Conservation (phyloP, 2,797 vertebrate species). For the Loris lydekkerianus region DNA sequence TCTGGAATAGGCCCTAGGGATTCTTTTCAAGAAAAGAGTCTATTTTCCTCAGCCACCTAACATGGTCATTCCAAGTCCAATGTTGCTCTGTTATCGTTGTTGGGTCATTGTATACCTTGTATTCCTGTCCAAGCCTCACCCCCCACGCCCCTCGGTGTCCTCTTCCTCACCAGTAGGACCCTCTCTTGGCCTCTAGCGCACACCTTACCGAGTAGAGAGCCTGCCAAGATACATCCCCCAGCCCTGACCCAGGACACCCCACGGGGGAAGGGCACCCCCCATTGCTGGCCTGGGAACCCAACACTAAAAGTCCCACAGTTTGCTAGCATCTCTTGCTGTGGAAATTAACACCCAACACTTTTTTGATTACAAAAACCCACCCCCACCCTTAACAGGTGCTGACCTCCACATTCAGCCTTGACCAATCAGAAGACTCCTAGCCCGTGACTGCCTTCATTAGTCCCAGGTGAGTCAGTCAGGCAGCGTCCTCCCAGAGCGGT, state of each 20-base stretch:
- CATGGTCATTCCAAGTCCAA: background rate
- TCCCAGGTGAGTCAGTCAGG: constrained; percentile 14
- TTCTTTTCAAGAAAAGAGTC: background rate
- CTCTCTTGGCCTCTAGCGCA: background rate
- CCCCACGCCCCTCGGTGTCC: too few species aligned
- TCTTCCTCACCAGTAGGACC: too few species aligned
- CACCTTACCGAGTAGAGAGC: background rate
- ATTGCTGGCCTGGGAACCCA: background rate
- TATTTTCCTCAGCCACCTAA: background rate
- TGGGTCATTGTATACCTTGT: background rate
- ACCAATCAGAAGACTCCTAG: constrained; percentile 8
- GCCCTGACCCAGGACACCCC: too few species aligned
- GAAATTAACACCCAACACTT: background rate
- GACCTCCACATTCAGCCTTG: background rate
- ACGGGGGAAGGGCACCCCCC: background rate
- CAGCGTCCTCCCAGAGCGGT: rapidly evolving
- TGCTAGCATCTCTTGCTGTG: background rate
- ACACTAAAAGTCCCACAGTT: background rate
- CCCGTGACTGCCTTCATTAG: background rate
- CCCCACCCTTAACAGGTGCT: rapidly evolving
- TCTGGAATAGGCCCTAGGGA: background rate
- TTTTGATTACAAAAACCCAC: background rate
- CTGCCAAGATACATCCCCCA: background rate
- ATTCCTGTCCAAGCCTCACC: background rate
- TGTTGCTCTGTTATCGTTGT: background rate